Evolutionary conservation across 1,140 invertebrate genomes (phyloP).

Genomic region (Pinna nobilis): DNA sequence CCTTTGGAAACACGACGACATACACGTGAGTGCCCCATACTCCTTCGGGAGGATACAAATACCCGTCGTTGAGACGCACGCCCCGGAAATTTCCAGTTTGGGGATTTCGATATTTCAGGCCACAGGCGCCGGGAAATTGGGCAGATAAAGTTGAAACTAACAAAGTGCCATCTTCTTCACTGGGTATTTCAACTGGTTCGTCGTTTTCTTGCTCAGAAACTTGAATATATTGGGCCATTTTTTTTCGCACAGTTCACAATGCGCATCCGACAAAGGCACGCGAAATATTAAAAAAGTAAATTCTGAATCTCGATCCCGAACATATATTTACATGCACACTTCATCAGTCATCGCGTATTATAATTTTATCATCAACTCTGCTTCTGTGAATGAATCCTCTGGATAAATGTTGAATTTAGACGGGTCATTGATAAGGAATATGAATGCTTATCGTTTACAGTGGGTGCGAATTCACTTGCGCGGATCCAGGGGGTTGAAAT

Average conservation of each 20-base stretch:
- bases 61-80: conserved; percentile 89
- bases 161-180: conserved; percentile 91
- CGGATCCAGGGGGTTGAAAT: too few species aligned
- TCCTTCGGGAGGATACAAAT: conserved; percentile 88
- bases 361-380: neutral
- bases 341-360: neutral
- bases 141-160: conserved; percentile 90
- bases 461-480: too few species aligned
- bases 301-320: neutral
- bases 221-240: conserved; percentile 71
- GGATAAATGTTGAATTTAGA: too few species aligned
- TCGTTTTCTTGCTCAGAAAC: conserved; percentile 90
- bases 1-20: conserved; percentile 96
- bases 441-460: too few species aligned
- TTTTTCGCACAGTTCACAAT: neutral
- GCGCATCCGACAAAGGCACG: neutral
- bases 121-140: conserved; percentile 95
- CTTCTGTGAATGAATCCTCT: too few species aligned
- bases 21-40: conserved; percentile 92
- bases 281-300: neutral
- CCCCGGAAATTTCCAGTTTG: conserved; percentile 90
- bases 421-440: too few species aligned
- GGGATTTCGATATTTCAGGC: conserved; percentile 92
- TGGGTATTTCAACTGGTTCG: conserved; percentile 93
- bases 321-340: neutral